These are phyloP conservation scores for Athene cunicularia DNA, from an alignment of 2,113 vertebrate genomes.

Conservation along the genomic window DNA sequence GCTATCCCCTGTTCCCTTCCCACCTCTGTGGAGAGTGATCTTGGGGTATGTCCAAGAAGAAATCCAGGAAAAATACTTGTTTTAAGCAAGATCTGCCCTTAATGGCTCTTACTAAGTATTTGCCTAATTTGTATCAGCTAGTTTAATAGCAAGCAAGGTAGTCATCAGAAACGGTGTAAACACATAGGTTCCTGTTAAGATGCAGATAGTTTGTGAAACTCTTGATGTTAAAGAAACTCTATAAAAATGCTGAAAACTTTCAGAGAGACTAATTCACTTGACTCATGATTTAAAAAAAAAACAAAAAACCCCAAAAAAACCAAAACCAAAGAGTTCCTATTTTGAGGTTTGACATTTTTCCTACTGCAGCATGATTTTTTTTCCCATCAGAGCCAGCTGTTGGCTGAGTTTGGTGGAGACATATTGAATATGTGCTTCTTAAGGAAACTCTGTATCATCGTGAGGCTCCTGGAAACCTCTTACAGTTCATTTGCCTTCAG, in stretches of 20 bases:
- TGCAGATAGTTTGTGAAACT: background rate
- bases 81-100: background rate
- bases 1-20: background rate
- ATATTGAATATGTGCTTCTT: background rate
- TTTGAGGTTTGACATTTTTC: slow-evolving; percentile 20
- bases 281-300: background rate
- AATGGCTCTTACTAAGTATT: background rate
- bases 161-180: rapidly evolving
- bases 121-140: background rate
- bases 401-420: background rate
- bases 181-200: background rate
- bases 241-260: background rate
- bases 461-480: background rate
- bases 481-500: background rate
- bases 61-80: background rate
- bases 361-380: background rate
- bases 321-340: background rate
- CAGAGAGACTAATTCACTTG: background rate
- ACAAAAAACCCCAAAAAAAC: background rate
- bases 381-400: background rate
- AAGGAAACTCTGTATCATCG: background rate
- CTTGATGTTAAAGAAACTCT: background rate
- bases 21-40: background rate
- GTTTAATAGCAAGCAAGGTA: background rate
- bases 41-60: background rate